Base-by-base conservation (phyloP, 2,797 vertebrate genomes). In the Borostomias antarcticus region DNA sequence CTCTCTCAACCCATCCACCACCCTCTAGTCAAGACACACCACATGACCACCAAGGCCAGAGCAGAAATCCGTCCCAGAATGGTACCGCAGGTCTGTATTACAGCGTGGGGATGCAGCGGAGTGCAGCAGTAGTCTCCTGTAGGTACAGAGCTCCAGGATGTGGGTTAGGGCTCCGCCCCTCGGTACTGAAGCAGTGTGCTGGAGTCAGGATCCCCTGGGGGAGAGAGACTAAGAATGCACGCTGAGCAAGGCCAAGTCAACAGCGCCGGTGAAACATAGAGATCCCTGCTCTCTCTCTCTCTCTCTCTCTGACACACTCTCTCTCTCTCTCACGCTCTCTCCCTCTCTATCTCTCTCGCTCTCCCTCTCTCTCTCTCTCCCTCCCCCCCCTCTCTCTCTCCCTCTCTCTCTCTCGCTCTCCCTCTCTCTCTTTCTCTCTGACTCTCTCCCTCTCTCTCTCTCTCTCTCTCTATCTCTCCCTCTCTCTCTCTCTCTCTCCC, bases 111-210 rank as follows among this genome's bases (percentile, higher is more conserved):
- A 75, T 85, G 78, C 77, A 45, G 79, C 15, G 26, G 25, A 13
- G 26, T 15, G 15, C 17, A 23, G 32, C 32, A 58, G 21, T 33
- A 26, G n/a, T 17, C 10, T 35, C 5, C 21, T 26, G 32, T 21
- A 40, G 8, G 33, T 10, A 25, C 57, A 9, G 1, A 21, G 33
- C 21, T 13, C 23, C 21, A n/a, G n/a, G n/a, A 51, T 13, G 11
- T 51, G 48, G 48, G 48, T 51, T 51, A 23, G 5, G 85, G 72
- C 76, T 72, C 70, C 76, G 77, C 75, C 61, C 73, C 78, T 72
- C 76, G 35, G 32, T 74, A 67, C 86, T 85, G 80, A 86, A 83
- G 82, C 86, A 83, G 80, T 85, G 84, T 78, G 82, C 72, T 75
- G 79, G 80, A 88, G 84, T 87, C 80, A 76, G 76, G 54, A 68